Percentiles rank a stretch among this genome's conserved stretches.
Evolutionary conservation across 2,888 invertebrate species (phyloP).

Genomic region (Eurytoma californica): DNA sequence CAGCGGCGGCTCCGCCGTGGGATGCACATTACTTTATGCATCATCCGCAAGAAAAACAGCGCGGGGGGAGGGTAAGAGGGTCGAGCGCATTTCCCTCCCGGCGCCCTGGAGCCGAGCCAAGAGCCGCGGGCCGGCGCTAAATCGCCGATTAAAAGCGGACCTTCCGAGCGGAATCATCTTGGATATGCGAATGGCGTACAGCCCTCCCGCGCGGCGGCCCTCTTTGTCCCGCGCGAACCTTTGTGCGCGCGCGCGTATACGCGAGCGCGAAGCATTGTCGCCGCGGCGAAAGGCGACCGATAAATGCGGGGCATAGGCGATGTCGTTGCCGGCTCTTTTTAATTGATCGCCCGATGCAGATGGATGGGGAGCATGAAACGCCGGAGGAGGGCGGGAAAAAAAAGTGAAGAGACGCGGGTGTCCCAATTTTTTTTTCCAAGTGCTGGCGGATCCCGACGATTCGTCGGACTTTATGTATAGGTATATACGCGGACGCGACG

Average conservation of each 20-base stretch:
- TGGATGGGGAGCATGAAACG: too few relatives aligned
- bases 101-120: constrained; percentile 46
- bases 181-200: constrained; percentile 32
- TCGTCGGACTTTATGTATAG: not conserved
- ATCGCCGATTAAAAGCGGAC: constrained; percentile 54
- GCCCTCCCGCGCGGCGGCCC: too few relatives aligned
- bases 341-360: constrained; percentile 18
- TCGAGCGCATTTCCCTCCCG: not conserved
- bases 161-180: constrained; percentile 47
- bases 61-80: not conserved
- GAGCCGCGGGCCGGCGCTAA: constrained; percentile 34
- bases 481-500: not conserved
- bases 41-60: constrained; percentile 29
- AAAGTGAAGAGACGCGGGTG: not conserved
- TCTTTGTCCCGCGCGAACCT: constrained; percentile 1
- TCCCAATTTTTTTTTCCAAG: constrained; percentile 1
- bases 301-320: not conserved
- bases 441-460: not conserved
- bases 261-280: not conserved
- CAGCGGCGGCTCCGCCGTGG: not conserved
- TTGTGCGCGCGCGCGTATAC: not conserved
- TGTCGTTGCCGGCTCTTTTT: constrained; percentile 9
- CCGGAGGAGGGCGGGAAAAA: too few relatives aligned
- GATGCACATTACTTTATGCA: constrained; percentile 42
- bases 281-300: not conserved